Conservation (phyloP, 2,797 vertebrate species). For the Molothrus aeneus region DNA sequence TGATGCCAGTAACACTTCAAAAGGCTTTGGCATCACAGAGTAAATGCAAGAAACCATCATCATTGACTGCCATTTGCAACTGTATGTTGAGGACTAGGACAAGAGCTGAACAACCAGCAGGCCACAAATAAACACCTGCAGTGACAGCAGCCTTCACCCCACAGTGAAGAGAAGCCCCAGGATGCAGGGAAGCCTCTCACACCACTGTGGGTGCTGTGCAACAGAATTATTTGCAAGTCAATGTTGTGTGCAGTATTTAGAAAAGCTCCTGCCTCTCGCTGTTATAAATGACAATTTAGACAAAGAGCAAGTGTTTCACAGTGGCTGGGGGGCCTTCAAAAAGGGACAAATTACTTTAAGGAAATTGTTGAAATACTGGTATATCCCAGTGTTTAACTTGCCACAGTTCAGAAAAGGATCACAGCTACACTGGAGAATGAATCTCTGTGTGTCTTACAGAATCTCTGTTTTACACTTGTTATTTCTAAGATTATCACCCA, state of each 20-base stretch:
- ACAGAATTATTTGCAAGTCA: not conserved
- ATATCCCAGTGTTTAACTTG: not conserved
- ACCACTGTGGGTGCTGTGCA: fast-evolving
- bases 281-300: not conserved
- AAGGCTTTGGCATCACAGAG: not conserved
- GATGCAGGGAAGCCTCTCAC: not conserved
- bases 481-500: not conserved
- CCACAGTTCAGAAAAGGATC: not conserved
- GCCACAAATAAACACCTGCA: not conserved
- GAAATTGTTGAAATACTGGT: not conserved
- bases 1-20: not conserved
- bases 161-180: not conserved
- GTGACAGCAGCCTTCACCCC: not conserved
- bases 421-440: not conserved
- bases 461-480: not conserved
- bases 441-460: not conserved
- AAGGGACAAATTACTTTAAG: not conserved
- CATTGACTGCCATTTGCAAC: not conserved
- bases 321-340: not conserved
- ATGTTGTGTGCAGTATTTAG: not conserved
- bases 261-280: not conserved
- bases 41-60: not conserved
- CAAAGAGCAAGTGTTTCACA: not conserved
- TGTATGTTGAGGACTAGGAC: not conserved
- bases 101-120: not conserved